Evolutionary conservation across 2,888 invertebrate species (phyloP).

Genomic region (Bedellia somnulentella): DNA sequence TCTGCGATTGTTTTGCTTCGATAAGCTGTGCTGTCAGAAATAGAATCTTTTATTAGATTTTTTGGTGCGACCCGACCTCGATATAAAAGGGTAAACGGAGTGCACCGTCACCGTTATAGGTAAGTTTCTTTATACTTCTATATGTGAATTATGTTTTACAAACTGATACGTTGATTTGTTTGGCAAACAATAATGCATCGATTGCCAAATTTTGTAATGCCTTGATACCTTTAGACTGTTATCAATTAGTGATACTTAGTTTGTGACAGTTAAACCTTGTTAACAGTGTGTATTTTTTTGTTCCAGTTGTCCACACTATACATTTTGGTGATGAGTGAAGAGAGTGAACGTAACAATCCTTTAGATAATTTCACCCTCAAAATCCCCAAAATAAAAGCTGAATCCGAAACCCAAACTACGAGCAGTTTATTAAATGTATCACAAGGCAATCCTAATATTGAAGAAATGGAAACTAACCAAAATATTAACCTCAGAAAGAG

Average conservation of each 20-base stretch:
- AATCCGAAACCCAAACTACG: slow-evolving; percentile 33
- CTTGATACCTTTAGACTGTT: no score
- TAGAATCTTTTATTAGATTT: slow-evolving; percentile 53
- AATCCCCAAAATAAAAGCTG: slow-evolving; percentile 31
- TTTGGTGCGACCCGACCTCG: slow-evolving; percentile 34
- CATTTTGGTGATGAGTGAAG: slow-evolving; percentile 36
- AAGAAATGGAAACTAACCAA: slow-evolving; percentile 37
- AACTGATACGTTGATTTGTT: no score
- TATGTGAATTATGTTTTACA: no score
- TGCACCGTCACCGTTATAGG: no score
- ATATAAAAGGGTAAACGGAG: no score
- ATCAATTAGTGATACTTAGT: no score
- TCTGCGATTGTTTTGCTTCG: slow-evolving; percentile 31
- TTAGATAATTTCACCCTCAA: slow-evolving; percentile 20
- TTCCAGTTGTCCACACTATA: slow-evolving; percentile 21
- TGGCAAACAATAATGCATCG: no score
- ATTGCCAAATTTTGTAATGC: no score
- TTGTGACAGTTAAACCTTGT: no score
- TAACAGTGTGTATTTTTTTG: slow-evolving; percentile 11
- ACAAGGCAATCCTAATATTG: slow-evolving; percentile 19
- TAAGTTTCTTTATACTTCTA: no score
- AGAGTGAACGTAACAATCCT: slow-evolving; percentile 17
- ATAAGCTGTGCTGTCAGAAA: slow-evolving; percentile 28
- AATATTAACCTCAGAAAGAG: slow-evolving; percentile 62
- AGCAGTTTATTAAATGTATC: slow-evolving; percentile 24